Base-by-base conservation (phyloP, 1,140 invertebrate genomes). In the Drosophila persimilis region DNA sequence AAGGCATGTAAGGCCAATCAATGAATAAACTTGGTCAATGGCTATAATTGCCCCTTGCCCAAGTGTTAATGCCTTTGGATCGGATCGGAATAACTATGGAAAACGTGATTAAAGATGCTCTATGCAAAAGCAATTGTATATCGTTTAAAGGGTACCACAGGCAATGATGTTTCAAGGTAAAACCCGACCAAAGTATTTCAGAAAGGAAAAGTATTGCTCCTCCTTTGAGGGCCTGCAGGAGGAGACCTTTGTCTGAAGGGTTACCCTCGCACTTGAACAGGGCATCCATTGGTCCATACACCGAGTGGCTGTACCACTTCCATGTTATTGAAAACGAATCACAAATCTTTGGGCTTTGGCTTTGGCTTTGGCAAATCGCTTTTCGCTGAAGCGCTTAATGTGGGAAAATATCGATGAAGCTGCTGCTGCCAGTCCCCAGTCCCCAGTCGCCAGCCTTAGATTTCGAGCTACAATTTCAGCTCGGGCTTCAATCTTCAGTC, bases 31-130 rank as follows among this genome's bases (percentile, higher is more conserved):
- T 86, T 88, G 84, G 78, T 86, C 83, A 85, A 83, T 86, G 74
- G 78, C 71, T 73, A 72, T 88, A 89, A 78, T 86, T 81, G 74
- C 58, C 50, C 35, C 22, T 64, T 64, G 62, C 17, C 60, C 56
- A 67, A 65, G 78, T 81, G 78, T 76, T 75, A 88, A 86, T 88
- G 71, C 63, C 62, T 45, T 56, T 15, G 53, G 44, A 26, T 81
- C 45, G 81, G 31, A 58, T 58, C 61, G 58, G 63, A 41, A 54
- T 69, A 81, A 88, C 78, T 88, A 88, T 88, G 77, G 35, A 83
- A 88, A 88, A 88, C 84, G 84, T 88, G 83, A 88, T 88, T 83
- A 83, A 88, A 88, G 83, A 89, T 88, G 83, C 84, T 39, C 35
- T 67, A 86, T 88, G 77, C 81, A 78, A 75, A 77, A 75, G 53